Evolutionary conservation across 2,113 vertebrate species (phyloP), one percentile per base, ranked within the genome.

Genomic region (Pelvicachromis taeniatus): DNA sequence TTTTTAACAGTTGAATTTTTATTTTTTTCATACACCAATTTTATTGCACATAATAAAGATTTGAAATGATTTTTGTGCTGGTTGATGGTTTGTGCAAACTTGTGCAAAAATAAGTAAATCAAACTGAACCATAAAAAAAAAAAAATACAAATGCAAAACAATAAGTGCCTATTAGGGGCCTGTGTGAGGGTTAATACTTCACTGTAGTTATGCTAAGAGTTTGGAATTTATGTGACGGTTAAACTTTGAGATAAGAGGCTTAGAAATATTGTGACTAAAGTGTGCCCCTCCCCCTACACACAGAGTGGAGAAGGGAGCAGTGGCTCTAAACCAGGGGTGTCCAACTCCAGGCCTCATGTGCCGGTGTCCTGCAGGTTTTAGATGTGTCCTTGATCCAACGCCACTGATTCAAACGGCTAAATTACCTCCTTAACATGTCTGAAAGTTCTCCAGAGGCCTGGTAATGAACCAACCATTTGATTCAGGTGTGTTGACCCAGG

Each of bases 31-130:
- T 82, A 79, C 89, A 75, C 85, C 70, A 85, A 7, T 77, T 90
- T 23, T 91, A 63, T 91, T 93, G 87, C 93, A 95, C 92, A 93
- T 91, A 94, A 93, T 95, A 92, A 94, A 94, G 63, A 89, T 87
- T 83, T 73, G 9, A 85, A 85, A 87, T n/a, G 50, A 65, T 65
- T 40, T 40, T 65, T 40, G 35, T 3, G 33, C 59, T 63, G 59
- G 33, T 10, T 63, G 33, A 63, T 38, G 59, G 33, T 63, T 63
- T 63, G 33, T 63, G 10, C 33, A 63, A 63, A 63, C 10, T 35
- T 63, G 1, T 63, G 59, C 31, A 63, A 63, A 63, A 38, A n/a
- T 12, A 38, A 63, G 19, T 0, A 29, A 29, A 29, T 4, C 29
- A 29, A 29, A 29, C 29, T 29, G 19, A 63, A 63, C 0, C 33